These are phyloP conservation scores for Drosophila miranda DNA, from an alignment of 1,140 invertebrate genomes.

Conservation along the genomic window DNA sequence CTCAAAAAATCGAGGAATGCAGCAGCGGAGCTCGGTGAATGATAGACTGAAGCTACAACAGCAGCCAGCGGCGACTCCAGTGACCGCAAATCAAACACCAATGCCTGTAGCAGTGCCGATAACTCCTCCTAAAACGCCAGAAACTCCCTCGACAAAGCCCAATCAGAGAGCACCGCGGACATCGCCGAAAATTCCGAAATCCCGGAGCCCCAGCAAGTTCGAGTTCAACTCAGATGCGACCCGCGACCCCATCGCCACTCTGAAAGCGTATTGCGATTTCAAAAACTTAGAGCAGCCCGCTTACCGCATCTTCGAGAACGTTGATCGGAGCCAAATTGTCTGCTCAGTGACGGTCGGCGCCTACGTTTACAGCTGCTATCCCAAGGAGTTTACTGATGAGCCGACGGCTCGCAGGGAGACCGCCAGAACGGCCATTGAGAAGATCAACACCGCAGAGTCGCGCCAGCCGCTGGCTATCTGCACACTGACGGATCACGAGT, in stretches of 20 bases:
- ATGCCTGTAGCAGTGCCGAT: constrained; percentile 1
- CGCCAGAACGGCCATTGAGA: constrained; percentile 60
- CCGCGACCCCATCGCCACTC: constrained; percentile 40
- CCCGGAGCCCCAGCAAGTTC: neutral
- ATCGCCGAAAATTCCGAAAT: neutral
- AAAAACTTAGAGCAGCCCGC: constrained; percentile 39
- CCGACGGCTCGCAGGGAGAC: constrained; percentile 47
- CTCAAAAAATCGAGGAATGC: constrained; percentile 12
- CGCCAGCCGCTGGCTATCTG: constrained; percentile 41
- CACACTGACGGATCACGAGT: constrained; percentile 51
- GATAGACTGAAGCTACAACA: constrained; percentile 49
- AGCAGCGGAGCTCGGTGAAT: constrained; percentile 56
- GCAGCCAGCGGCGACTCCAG: neutral
- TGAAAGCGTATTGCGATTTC: constrained; percentile 57
- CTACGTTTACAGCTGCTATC: constrained; percentile 68
- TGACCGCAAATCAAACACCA: neutral
- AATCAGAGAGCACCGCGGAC: neutral
- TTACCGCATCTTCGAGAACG: constrained; percentile 40
- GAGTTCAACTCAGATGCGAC: constrained; percentile 30
- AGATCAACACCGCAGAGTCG: constrained; percentile 54
- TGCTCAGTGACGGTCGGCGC: constrained; percentile 63
- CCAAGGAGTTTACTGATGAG: constrained; percentile 54
- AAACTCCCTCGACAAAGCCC: neutral
- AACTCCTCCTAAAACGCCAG: constrained; percentile 57
- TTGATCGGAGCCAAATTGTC: neutral